Percentiles rank a stretch among this genome's conserved stretches.
These are phyloP conservation scores for Petrophora chlorosata DNA, from an alignment of 2,888 invertebrate species.

Conservation along the genomic window DNA sequence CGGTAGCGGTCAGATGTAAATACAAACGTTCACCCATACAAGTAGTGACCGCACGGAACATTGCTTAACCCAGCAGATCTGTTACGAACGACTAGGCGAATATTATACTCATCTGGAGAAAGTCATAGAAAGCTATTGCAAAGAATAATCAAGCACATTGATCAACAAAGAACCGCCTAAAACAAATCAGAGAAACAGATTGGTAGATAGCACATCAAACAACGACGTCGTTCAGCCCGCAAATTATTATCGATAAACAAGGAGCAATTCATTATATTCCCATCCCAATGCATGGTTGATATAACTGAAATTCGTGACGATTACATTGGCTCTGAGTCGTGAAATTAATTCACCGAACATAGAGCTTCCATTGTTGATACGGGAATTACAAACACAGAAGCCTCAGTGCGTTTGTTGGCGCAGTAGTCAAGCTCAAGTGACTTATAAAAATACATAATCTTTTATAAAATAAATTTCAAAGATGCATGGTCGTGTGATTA, in stretches of 20 bases:
- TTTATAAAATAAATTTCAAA: neutral
- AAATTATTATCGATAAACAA: slow-evolving; percentile 14
- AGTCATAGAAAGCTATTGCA: neutral
- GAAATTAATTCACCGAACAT: slow-evolving; percentile 52
- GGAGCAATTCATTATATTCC: slow-evolving; percentile 15
- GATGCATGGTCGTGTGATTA: too few species aligned
- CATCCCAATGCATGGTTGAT: slow-evolving; percentile 11
- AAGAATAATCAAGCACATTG: neutral
- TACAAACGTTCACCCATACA: too few species aligned
- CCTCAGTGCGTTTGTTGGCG: neutral
- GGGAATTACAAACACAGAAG: slow-evolving; percentile 47
- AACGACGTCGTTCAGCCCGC: slow-evolving; percentile 5
- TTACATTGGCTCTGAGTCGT: slow-evolving; percentile 43
- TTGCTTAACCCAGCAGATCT: too few species aligned
- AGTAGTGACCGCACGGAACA: too few species aligned
- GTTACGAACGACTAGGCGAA: too few species aligned
- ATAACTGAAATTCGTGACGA: slow-evolving; percentile 44
- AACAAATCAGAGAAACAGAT: neutral
- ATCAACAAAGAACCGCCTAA: neutral
- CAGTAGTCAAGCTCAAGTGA: neutral
- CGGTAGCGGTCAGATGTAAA: too few species aligned
- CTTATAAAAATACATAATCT: neutral
- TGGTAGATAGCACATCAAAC: neutral
- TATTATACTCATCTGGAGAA: neutral
- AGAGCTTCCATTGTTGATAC: slow-evolving; percentile 43